Evolutionary conservation across 2,113 vertebrate genomes (phyloP).

Genomic region (Mesoclemmys tuberculata): DNA sequence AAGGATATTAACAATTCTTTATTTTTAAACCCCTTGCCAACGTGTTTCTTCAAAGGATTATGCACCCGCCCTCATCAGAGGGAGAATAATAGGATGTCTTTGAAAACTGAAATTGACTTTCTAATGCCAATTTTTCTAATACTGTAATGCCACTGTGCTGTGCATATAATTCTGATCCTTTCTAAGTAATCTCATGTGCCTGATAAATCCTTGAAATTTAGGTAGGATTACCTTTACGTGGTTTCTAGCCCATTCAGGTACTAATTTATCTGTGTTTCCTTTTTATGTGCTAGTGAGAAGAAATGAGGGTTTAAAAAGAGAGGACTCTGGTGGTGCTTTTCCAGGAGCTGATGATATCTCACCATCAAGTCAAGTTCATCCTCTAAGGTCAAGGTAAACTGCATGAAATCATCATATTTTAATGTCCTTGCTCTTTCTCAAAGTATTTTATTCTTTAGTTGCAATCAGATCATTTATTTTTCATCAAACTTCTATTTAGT

Average conservation of each 20-base stretch:
- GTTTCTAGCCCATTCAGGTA: not conserved
- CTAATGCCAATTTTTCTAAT: not conserved
- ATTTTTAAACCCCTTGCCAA: not conserved
- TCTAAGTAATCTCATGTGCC: not conserved
- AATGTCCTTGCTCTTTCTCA: not conserved
- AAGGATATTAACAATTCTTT: not conserved
- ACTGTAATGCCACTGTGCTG: not conserved
- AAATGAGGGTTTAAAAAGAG: conserved; percentile 79
- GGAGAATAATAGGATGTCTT: not conserved
- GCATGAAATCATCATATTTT: not conserved
- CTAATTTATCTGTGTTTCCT: conserved; percentile 40
- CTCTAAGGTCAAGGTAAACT: conserved; percentile 78
- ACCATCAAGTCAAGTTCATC: conserved; percentile 66
- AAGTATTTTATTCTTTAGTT: not conserved
- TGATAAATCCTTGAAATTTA: conserved; percentile 29
- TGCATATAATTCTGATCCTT: not conserved
- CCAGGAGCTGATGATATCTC: conserved; percentile 70
- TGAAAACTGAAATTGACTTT: conserved; percentile 34
- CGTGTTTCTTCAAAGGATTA: not conserved
- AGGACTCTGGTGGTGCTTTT: conserved; percentile 70
- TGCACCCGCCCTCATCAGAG: not conserved
- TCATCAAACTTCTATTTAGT: not conserved
- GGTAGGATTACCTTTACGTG: not conserved
- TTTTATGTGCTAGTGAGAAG: conserved; percentile 75
- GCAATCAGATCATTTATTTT: not conserved